A percentile compares a stretch with the other conserved stretches of the same genome.
Evolutionary conservation across 2,888 invertebrate species (phyloP).

Genomic region (Epinotia ramella): DNA sequence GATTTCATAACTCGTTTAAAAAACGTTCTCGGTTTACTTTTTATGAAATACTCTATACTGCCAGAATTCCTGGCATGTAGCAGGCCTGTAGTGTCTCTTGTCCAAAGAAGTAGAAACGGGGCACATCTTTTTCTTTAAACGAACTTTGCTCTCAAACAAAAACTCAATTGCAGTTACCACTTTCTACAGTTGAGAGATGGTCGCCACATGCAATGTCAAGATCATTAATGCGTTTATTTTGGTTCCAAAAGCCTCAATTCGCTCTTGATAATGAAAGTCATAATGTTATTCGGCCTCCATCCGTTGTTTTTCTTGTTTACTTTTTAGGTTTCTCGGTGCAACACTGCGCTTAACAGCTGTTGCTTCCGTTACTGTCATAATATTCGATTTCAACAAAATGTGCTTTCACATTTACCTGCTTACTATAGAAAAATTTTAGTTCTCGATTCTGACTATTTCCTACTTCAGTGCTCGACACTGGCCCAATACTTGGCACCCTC

Average conservation of each 20-base stretch:
- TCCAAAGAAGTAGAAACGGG: too few species aligned
- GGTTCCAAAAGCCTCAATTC: not conserved
- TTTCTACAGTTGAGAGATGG: too few species aligned
- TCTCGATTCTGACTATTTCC: not conserved
- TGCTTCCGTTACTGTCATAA: conserved; percentile 21
- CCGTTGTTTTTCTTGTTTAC: conserved; percentile 4
- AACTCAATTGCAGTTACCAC: too few species aligned
- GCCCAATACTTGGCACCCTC: too few species aligned
- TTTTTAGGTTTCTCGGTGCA: conserved; percentile 24
- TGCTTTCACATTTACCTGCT: conserved; percentile 1
- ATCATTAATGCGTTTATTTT: not conserved
- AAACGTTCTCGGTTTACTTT: too few species aligned
- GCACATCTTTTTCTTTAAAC: too few species aligned
- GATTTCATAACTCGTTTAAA: too few species aligned
- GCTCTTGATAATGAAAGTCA: not conserved
- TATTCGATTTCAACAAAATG: conserved; percentile 4
- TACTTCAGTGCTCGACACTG: too few species aligned
- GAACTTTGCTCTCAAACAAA: too few species aligned
- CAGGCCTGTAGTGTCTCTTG: too few species aligned
- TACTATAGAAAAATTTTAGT: not conserved
- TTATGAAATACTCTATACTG: too few species aligned
- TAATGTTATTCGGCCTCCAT: conserved; percentile 25
- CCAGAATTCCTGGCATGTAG: too few species aligned
- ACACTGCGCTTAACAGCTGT: conserved; percentile 14
- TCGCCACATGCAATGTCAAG: not conserved